Evolutionary conservation across 2,888 invertebrate genomes (phyloP).

Genomic region (Subacronicta megacephala): DNA sequence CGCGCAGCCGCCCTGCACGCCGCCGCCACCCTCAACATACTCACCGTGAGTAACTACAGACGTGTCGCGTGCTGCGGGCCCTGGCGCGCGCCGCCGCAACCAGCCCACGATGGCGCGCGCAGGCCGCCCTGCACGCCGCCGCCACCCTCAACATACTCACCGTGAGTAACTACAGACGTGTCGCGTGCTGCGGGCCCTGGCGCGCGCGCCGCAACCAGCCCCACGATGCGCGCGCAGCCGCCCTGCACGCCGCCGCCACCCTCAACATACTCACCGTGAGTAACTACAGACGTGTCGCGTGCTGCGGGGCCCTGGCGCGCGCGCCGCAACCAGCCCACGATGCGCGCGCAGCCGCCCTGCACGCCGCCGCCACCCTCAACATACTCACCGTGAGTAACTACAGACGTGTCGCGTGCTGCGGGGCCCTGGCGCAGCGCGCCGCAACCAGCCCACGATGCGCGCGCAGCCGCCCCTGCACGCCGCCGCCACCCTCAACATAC

Average conservation of each 20-base stretch:
- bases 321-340: slow-evolving; percentile 51
- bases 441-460: slow-evolving; percentile 49
- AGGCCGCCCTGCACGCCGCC: slow-evolving; percentile 34
- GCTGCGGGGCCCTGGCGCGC: slow-evolving; percentile 67
- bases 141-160: slow-evolving; percentile 46
- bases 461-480: slow-evolving; percentile 38
- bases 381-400: too few species aligned
- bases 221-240: slow-evolving; percentile 44
- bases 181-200: slow-evolving; percentile 72
- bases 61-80: slow-evolving; percentile 73
- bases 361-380: slow-evolving; percentile 45
- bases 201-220: slow-evolving; percentile 54
- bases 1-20: slow-evolving; percentile 39
- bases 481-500: slow-evolving; percentile 46
- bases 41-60: too few species aligned
- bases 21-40: slow-evolving; percentile 46
- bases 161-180: too few species aligned
- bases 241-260: slow-evolving; percentile 41
- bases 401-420: slow-evolving; percentile 77
- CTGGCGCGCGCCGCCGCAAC: slow-evolving; percentile 61
- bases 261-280: too few species aligned
- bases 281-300: slow-evolving; percentile 79
- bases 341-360: slow-evolving; percentile 40
- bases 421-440: slow-evolving; percentile 62
- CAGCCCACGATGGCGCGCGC: slow-evolving; percentile 48